Conservation (phyloP, 2,888 invertebrate species). For the Chesias legatella region DNA sequence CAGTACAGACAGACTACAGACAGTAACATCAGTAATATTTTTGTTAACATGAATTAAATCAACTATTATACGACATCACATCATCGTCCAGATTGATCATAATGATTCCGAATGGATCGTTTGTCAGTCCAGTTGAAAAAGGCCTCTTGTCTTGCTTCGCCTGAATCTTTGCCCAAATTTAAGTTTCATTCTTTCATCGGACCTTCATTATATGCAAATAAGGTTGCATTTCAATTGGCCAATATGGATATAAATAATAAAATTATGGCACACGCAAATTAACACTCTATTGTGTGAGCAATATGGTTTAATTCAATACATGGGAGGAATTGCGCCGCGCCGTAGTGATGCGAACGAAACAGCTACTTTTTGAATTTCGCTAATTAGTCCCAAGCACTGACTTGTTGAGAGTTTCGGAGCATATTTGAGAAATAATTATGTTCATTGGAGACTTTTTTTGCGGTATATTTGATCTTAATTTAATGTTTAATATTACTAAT, state of each 20-base stretch:
- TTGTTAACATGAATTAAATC: too few relatives aligned
- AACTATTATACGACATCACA: background rate
- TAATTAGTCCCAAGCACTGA: conserved; percentile 27
- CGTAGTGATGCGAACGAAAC: conserved; percentile 47
- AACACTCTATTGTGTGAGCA: conserved; percentile 37
- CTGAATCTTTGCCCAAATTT: conserved; percentile 43
- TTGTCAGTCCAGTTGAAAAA: conserved; percentile 24
- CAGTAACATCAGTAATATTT: too few relatives aligned
- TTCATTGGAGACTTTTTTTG: too few relatives aligned
- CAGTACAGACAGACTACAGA: too few relatives aligned
- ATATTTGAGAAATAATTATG: conserved; percentile 17
- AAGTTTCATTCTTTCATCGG: conserved; percentile 14
- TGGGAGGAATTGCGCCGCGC: conserved; percentile 33
- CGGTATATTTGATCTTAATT: too few relatives aligned
- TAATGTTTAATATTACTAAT: too few relatives aligned
- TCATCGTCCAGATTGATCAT: too few relatives aligned
- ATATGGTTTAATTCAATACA: conserved; percentile 43
- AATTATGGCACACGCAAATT: conserved; percentile 36
- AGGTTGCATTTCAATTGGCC: conserved; percentile 25
- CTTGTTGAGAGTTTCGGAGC: conserved; percentile 21
- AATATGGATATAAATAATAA: conserved; percentile 33
- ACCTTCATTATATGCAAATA: conserved; percentile 20
- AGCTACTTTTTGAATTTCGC: conserved; percentile 27
- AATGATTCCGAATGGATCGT: conserved; percentile 20
- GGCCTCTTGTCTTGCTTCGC: conserved; percentile 31